Conservation (phyloP, 2,113 vertebrate genomes). For the Desmodus rotundus region DNA sequence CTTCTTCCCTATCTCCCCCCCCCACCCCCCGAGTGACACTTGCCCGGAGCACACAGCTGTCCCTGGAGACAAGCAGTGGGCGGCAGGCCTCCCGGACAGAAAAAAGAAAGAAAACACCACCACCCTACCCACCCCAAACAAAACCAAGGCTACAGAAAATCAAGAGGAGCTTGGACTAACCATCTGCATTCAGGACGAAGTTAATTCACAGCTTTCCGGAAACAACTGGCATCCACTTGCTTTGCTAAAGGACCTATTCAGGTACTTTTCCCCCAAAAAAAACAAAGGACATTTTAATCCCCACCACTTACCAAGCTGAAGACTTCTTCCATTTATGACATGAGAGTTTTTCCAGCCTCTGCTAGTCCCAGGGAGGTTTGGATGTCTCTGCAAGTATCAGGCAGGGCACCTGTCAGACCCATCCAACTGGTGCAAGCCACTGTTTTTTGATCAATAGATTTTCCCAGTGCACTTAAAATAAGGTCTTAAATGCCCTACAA, state of each 20-base stretch:
- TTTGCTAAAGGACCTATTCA: not conserved
- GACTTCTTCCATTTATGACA: not conserved
- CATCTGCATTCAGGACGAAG: not conserved
- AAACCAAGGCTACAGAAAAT: not conserved
- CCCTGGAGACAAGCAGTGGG: not conserved
- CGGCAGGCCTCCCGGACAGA: accelerated
- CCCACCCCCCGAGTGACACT: not conserved
- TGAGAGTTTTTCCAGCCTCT: not conserved
- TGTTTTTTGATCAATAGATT: not conserved
- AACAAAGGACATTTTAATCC: not conserved
- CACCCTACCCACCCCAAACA: not conserved
- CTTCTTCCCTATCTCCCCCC: not conserved
- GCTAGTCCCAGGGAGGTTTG: not conserved
- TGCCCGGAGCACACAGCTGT: not conserved
- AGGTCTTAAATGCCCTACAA: not conserved
- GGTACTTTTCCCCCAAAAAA: not conserved
- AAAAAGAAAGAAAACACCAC: not conserved
- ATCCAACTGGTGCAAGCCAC: not conserved
- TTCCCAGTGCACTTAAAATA: not conserved
- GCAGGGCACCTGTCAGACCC: not conserved
- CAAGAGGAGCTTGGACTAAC: not conserved
- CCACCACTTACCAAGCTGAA: not conserved
- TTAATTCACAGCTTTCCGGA: not conserved
- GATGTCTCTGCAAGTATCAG: not conserved
- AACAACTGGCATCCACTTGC: not conserved